Evolutionary conservation across 2,888 invertebrate genomes (phyloP).

Genomic region (Sinhomidia bicolor): DNA sequence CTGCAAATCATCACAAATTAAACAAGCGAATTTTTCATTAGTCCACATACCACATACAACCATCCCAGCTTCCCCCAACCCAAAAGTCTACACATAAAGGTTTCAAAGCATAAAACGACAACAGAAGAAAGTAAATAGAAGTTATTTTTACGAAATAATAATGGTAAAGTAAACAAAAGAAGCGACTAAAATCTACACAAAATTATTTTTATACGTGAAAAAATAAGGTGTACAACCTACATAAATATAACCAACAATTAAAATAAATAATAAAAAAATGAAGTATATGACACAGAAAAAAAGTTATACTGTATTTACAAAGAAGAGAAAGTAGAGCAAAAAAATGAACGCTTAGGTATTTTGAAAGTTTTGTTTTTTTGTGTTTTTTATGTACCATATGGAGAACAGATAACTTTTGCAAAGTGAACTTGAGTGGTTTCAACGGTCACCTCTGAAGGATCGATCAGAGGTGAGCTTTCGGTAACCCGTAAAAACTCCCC

Average conservation of each 20-base stretch:
- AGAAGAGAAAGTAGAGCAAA: not conserved
- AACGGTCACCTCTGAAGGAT: constrained; percentile 89
- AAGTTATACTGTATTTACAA: not conserved
- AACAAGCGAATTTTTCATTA: no score
- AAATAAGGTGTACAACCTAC: not conserved
- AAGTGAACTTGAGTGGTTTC: constrained; percentile 88
- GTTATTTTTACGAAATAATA: not conserved
- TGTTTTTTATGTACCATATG: constrained; percentile 85
- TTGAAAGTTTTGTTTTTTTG: constrained; percentile 1
- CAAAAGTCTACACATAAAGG: not conserved
- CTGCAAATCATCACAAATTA: constrained; percentile 82
- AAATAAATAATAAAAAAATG: not conserved
- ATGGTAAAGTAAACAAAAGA: not conserved
- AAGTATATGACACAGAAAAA: not conserved
- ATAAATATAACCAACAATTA: not conserved
- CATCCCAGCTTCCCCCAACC: not conserved
- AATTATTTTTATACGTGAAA: not conserved
- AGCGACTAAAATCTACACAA: not conserved
- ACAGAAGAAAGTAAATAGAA: not conserved
- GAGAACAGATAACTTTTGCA: constrained; percentile 90
- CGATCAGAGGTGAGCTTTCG: constrained; percentile 86
- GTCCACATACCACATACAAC: not conserved
- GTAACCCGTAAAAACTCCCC: constrained; percentile 84
- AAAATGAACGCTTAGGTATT: constrained; percentile 11
- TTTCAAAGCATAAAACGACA: not conserved